A percentile compares a stretch with the other conserved stretches of the same genome.
These are phyloP conservation scores for Formica aserva DNA, from an alignment of 2,888 invertebrate genomes.

Conservation along the genomic window DNA sequence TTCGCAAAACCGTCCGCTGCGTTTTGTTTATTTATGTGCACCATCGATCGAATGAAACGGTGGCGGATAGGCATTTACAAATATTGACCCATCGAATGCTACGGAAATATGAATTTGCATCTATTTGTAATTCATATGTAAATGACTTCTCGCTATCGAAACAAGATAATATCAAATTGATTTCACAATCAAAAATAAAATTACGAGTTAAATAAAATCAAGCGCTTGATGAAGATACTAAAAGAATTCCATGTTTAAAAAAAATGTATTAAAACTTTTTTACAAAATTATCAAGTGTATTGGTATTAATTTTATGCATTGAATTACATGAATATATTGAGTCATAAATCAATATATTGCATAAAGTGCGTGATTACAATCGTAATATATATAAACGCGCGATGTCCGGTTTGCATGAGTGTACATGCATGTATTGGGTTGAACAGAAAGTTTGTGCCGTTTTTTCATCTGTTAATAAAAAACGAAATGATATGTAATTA, in stretches of 20 bases:
- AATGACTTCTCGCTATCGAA: constrained; percentile 41
- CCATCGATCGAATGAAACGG: constrained; percentile 36
- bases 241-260: not conserved
- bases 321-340: not conserved
- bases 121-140: constrained; percentile 48
- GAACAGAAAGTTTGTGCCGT: too few species aligned
- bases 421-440: too few species aligned
- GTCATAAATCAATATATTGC: not conserved
- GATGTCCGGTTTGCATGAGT: not conserved
- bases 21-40: constrained; percentile 35
- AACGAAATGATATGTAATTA: not conserved
- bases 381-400: not conserved
- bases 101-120: constrained; percentile 48
- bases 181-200: constrained; percentile 25
- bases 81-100: constrained; percentile 43
- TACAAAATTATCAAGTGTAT: not conserved
- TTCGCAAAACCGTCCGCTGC: not conserved
- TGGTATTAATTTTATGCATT: not conserved
- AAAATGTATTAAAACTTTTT: not conserved
- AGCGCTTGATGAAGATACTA: not conserved
- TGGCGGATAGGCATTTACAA: constrained; percentile 43
- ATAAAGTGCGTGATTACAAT: not conserved
- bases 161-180: constrained; percentile 25
- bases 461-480: too few species aligned
- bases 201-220: constrained; percentile 10